Evolutionary conservation across 2,888 invertebrate species (phyloP), one percentile per base, ranked within the genome.

Genomic region (Drosophila subsilvestris): DNA sequence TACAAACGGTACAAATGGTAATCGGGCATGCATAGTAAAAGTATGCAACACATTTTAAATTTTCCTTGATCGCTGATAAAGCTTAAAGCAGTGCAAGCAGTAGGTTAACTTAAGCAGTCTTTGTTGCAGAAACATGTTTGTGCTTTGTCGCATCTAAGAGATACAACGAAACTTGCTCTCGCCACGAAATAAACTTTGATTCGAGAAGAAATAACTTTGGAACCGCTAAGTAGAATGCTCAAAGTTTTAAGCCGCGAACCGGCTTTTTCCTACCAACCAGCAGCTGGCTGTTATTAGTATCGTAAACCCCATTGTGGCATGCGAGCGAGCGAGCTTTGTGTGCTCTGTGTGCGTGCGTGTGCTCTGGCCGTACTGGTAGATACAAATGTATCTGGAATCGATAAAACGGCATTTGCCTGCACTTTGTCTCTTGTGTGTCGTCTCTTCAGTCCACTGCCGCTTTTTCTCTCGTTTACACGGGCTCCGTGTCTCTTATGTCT

Each of bases 381-480:
- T 79, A 83, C 88, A 83, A 87, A 87, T 82, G 88, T 83, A 87
- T 87, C 82, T 75, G 75, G 68, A 65, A 63, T 68, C 75, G 85
- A 86, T 83, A 83, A 74, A 83, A 68, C 84, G 74, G 74, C 86
- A 73, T 53, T 54, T 37, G 54, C 60, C 55, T 63, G 69, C 74
- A 65, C 47, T 72, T 55, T 32, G 63, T 54, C 50, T 71, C 51
- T 48, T 42, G 17, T 42, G 48, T 37, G 37, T 63, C 67, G 63
- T 76, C 81, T 85, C 73, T 77, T 87, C 68, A 83, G 83, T 86
- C 78, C 72, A 80, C 84, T 75, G 68, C 83, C 86, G 69, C 83
- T 79, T 78, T 83, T 82, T 37, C 37, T 37, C n/a, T 37, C 37
- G 37, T 1, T 37, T 37, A 14, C 86, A 86, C 88, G 76, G 83